Evolutionary conservation across 2,797 vertebrate species (phyloP).

Genomic region (Apogon hyalosoma): DNA sequence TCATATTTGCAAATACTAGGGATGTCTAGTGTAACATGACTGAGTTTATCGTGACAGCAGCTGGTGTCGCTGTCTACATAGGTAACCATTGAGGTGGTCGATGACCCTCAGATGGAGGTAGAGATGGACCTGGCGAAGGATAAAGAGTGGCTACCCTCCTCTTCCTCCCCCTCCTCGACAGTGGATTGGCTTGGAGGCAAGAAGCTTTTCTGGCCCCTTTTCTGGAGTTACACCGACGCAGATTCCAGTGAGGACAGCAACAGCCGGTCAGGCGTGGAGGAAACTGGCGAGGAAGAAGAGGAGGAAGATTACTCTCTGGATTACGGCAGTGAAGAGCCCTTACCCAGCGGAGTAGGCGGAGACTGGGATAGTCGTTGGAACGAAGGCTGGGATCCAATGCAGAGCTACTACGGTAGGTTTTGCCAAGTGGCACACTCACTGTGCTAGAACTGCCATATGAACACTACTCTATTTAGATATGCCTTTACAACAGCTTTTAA

Average conservation of each 20-base stretch:
- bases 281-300: constrained; percentile 80
- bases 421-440: constrained; percentile 36
- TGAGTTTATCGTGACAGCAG: neutral
- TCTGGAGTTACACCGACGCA: constrained; percentile 89
- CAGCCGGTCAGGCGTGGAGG: constrained; percentile 79
- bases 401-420: constrained; percentile 87
- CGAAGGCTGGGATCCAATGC: constrained; percentile 87
- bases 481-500: constrained; percentile 21
- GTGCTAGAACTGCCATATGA: constrained; percentile 6
- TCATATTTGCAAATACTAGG: neutral
- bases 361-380: constrained; percentile 88
- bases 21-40: neutral
- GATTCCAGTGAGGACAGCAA: constrained; percentile 82
- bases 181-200: constrained; percentile 88
- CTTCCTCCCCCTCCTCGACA: constrained; percentile 79
- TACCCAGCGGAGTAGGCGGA: constrained; percentile 86
- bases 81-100: constrained; percentile 93
- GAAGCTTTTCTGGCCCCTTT: constrained; percentile 93
- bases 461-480: constrained; percentile 12
- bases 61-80: constrained; percentile 47
- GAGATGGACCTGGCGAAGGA: constrained; percentile 91
- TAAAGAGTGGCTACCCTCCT: constrained; percentile 85
- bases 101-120: constrained; percentile 89
- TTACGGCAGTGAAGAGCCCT: constrained; percentile 88
- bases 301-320: constrained; percentile 87